Conservation (phyloP, 2,888 invertebrate genomes). For the Strigamia transsilvanica region DNA sequence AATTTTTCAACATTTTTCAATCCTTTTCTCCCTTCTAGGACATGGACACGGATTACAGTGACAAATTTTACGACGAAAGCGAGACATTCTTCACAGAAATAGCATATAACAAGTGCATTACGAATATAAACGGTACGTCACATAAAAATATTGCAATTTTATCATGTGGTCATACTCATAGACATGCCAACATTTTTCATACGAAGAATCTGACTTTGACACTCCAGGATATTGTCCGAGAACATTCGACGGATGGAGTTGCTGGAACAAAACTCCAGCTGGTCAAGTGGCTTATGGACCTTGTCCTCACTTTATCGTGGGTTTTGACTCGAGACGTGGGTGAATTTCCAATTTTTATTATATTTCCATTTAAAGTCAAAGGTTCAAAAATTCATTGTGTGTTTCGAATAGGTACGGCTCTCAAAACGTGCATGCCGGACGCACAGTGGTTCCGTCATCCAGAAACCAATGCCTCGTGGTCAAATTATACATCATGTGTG, state of each 20-base stretch:
- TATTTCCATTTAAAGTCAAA: neutral
- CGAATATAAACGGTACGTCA: conserved; percentile 4
- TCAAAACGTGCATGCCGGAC: conserved; percentile 69
- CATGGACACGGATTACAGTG: neutral
- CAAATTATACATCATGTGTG: conserved; percentile 76
- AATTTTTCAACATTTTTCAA: neutral
- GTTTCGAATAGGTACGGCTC: conserved; percentile 60
- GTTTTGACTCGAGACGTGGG: conserved; percentile 62
- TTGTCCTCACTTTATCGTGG: conserved; percentile 61
- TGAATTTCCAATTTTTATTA: neutral
- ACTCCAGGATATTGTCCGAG: conserved; percentile 59
- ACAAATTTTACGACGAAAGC: neutral
- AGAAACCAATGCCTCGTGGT: conserved; percentile 70
- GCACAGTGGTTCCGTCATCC: conserved; percentile 76
- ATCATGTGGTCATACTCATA: neutral
- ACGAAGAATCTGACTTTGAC: neutral
- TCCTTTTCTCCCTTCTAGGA: neutral
- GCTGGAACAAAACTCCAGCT: conserved; percentile 65
- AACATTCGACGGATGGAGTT: conserved; percentile 66
- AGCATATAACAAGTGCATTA: conserved; percentile 25
- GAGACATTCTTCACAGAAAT: neutral
- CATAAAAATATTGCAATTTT: neutral
- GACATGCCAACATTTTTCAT: neutral
- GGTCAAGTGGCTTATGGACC: conserved; percentile 62
- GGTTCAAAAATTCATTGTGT: neutral